Base-by-base conservation (phyloP, 1,140 invertebrate species). In the Arion vulgaris region DNA sequence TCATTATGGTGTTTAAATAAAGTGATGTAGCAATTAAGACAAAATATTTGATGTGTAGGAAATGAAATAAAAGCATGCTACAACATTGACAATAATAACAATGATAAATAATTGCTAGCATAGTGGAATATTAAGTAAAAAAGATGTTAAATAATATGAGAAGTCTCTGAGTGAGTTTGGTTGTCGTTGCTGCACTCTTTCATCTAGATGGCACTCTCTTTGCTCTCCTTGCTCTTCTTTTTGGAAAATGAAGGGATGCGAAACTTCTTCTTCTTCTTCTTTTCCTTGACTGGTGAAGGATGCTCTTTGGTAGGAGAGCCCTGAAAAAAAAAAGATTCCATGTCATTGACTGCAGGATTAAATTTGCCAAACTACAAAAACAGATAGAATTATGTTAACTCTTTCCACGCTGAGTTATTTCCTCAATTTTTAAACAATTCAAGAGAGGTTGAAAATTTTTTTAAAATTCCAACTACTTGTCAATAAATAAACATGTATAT, bases 251-350 rank as follows among this genome's bases (percentile, higher is more conserved):
- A 91, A 72, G 91, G 91, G 87, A 92, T 92, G 80, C 91, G 88
- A 86, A 92, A 92, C 83, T 91, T 91, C 86, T 90, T 90, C 86
- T 91, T 91, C 87, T 92, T 92, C 77, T 91, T 88, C 84, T 91
- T 90, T 23, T 91, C 88, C 83, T 92, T 91, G 15, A 87, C 86
- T 53, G 90, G 89, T 34, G 91, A 92, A 19, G 89, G 87, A n/a
- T 86, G 87, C 81, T 91, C 90, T 83, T 91, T 91, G 49, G 88
- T 90, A 68, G 90, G 90, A 51, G 90, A 91, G 28, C 90, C 88
- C 90, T 91, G 83, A 34, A 34, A 57, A 15, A 7, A 57, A 26
- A 57, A 57, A 57, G n/a, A n/a, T n/a, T n/a, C n/a, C n/a, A n/a
- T n/a, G n/a, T n/a, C n/a, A n/a, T n/a, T n/a, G n/a, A n/a, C n/a